phyloP scores from a whole-genome alignment of 2,888 invertebrate genomes.

The Leuctra nigra region DNA sequence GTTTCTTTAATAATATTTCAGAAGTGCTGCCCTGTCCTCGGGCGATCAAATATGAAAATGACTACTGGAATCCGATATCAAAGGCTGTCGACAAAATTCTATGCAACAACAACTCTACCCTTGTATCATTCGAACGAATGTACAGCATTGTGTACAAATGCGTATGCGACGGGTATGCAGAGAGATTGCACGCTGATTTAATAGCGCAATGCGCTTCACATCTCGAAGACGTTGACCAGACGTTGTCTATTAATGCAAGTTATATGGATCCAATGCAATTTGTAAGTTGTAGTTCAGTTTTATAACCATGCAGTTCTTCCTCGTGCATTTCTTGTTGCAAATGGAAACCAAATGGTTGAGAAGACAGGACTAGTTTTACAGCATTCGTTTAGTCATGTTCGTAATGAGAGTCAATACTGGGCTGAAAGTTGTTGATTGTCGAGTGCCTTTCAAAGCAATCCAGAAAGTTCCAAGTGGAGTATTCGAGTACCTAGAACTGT shows the following conservation, averaged over 20 bases:
- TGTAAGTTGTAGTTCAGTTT: neutral
- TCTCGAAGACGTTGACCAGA: slow-evolving; percentile 25
- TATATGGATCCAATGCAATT: neutral
- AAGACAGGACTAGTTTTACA: too few relatives aligned
- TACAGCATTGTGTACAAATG: slow-evolving; percentile 28
- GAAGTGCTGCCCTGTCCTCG: neutral
- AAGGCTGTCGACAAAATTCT: slow-evolving; percentile 26
- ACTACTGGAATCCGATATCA: slow-evolving; percentile 25
- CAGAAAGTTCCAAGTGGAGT: too few relatives aligned
- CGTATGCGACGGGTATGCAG: slow-evolving; percentile 27
- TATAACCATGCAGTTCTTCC: too few relatives aligned
- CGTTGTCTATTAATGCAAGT: too few relatives aligned
- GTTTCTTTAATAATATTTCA: too few relatives aligned
- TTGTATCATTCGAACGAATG: slow-evolving; percentile 28
- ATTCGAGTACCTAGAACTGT: too few relatives aligned
- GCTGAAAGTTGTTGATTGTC: too few relatives aligned
- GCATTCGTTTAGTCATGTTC: too few relatives aligned
- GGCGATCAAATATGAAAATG: slow-evolving; percentile 16
- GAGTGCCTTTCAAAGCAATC: too few relatives aligned
- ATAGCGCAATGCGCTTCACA: slow-evolving; percentile 24
- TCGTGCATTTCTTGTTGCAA: too few relatives aligned
- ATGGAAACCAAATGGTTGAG: too few relatives aligned
- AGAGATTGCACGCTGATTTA: slow-evolving; percentile 26
- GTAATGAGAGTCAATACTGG: too few relatives aligned
- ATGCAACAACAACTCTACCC: slow-evolving; percentile 14